Percentiles rank a stretch among this genome's conserved stretches.
These are phyloP conservation scores for Liodrosophila aerea DNA, from an alignment of 2,888 invertebrate species.

Conservation along the genomic window DNA sequence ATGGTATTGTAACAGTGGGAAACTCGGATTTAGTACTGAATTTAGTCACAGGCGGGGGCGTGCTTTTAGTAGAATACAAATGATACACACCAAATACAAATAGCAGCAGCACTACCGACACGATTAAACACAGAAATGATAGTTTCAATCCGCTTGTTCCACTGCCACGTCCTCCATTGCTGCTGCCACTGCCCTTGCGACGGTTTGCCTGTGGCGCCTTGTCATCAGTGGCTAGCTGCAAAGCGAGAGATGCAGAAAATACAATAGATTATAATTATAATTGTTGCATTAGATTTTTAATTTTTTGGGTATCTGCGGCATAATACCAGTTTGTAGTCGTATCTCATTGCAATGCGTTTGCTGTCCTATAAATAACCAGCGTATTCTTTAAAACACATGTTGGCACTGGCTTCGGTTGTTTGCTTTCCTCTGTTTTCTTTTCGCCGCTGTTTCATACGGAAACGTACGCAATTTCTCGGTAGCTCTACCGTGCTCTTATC, in stretches of 20 bases:
- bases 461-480: slow-evolving; percentile 1
- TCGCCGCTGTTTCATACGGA: slow-evolving; percentile 6
- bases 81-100: slow-evolving; percentile 80
- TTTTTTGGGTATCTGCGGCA: not conserved
- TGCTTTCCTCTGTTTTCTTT: slow-evolving; percentile 28
- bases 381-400: slow-evolving; percentile 56
- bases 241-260: slow-evolving; percentile 34
- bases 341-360: slow-evolving; percentile 63
- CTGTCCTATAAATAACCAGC: slow-evolving; percentile 40
- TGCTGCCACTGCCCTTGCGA: slow-evolving; percentile 62
- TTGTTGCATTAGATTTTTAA: not conserved
- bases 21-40: slow-evolving; percentile 53
- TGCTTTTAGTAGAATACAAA: slow-evolving; percentile 22
- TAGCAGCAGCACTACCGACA: slow-evolving; percentile 79
- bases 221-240: slow-evolving; percentile 71
- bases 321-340: slow-evolving; percentile 77
- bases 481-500: not conserved
- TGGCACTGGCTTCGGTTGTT: slow-evolving; percentile 29
- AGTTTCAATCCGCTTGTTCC: slow-evolving; percentile 79
- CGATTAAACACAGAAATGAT: slow-evolving; percentile 81
- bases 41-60: slow-evolving; percentile 30
- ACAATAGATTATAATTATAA: not conserved
- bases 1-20: slow-evolving; percentile 50
- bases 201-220: slow-evolving; percentile 64
- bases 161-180: slow-evolving; percentile 44